Evolutionary conservation across 2,113 vertebrate genomes (phyloP), one percentile per base, ranked within the genome.

Genomic region (Indicator indicator): DNA sequence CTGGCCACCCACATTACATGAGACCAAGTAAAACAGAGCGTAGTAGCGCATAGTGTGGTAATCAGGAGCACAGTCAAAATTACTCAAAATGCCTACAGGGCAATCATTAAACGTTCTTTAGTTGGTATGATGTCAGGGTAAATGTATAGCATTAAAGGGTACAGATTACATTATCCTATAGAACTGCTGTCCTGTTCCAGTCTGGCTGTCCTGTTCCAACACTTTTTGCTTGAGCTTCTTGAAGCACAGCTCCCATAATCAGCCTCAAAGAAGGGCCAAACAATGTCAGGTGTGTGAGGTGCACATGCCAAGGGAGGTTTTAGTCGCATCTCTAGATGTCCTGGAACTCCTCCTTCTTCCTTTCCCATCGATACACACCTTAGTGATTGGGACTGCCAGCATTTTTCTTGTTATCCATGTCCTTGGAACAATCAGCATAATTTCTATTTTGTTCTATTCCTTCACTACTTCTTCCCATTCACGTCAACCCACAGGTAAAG

Each of bases 1-100:
- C 73, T 88, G 93, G 72, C 90, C 95, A 93, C 88, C 79, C 91
- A 91, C 88, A 81, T 62, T 69, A 91, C 33, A 74, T 2, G 32
- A 55, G 60, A 68, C 79, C 8, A 8, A 74, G 60, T 91, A 65
- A 88, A 89, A 64, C 18, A 64, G 79, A 36, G 75, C 56, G n/a
- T n/a, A 82, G 48, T 54, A 83, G 91, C 0, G 3, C 59, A 80
- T 19, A 94, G 62, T 44, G 3, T 19, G 26, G 11, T 59, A 38
- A 89, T 60, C 40, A 87, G 71, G 73, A 83, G 83, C 15, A 85
- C 48, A 62, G 42, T 40, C 54, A 60, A 83, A 95, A 83, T 78
- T 76, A 95, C 65, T 32, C 46, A 67, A 72, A 54, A 72, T 91
- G 86, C 85, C 93, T 69, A 81, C 44, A 86, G 76, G 54, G 79